A percentile compares a stretch with the other conserved stretches of the same genome.
Evolutionary conservation across 2,888 invertebrate genomes (phyloP).

Genomic region (Eupelmus urozonus): DNA sequence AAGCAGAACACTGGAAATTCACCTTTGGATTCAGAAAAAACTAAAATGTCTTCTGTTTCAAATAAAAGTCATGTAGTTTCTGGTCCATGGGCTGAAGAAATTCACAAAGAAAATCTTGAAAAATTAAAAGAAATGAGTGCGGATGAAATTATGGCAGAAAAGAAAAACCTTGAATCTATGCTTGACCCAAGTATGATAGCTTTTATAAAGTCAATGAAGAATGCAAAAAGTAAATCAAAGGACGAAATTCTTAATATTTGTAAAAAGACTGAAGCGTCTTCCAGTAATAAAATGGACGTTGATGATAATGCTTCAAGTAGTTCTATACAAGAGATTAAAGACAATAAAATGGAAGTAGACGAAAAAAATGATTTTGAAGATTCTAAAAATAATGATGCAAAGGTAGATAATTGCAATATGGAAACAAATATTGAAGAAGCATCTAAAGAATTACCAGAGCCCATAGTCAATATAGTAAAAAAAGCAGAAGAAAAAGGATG

Average conservation of each 20-base stretch:
- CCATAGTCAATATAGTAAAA: conserved; percentile 68
- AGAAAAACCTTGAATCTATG: conserved; percentile 82
- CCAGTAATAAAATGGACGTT: conserved; percentile 47
- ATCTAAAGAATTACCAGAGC: conserved; percentile 62
- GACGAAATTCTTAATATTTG: conserved; percentile 64
- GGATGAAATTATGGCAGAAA: conserved; percentile 87
- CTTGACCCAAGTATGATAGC: conserved; percentile 84
- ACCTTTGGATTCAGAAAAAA: conserved; percentile 53
- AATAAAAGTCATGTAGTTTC: conserved; percentile 63
- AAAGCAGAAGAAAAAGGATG: conserved; percentile 83
- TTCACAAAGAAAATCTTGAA: conserved; percentile 87
- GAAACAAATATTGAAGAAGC: conserved; percentile 55
- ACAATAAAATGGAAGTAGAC: conserved; percentile 39
- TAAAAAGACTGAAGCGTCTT: neutral
- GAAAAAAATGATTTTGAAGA: conserved; percentile 18
- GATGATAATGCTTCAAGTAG: conserved; percentile 20
- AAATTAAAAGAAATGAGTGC: conserved; percentile 84
- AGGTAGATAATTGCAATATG: conserved; percentile 56
- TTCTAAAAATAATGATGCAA: neutral
- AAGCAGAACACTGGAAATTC: conserved; percentile 20
- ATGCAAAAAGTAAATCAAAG: conserved; percentile 63
- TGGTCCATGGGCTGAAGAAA: conserved; percentile 77
- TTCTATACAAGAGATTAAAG: conserved; percentile 6
- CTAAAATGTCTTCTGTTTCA: conserved; percentile 32
- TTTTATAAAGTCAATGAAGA: conserved; percentile 81